Conservation (phyloP, 2,888 invertebrate species). For the Caenorhabditis panamensis region DNA sequence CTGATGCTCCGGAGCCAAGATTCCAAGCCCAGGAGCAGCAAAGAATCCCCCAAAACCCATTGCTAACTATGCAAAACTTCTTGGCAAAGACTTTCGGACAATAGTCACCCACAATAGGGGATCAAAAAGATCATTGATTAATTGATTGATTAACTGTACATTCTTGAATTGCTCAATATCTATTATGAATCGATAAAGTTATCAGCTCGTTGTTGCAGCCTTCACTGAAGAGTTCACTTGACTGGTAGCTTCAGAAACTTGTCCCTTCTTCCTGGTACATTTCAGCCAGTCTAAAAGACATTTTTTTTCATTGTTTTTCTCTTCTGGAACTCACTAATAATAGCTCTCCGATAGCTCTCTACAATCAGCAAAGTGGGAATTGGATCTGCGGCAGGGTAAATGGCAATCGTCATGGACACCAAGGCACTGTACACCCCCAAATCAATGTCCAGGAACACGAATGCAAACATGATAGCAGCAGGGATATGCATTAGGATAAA, state of each 20-base stretch:
- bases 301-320: not conserved
- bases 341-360: slow-evolving; percentile 27
- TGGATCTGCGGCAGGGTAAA: slow-evolving; percentile 37
- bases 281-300: not conserved
- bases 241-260: not conserved
- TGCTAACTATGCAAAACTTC: slow-evolving; percentile 45
- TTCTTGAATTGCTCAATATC: not conserved
- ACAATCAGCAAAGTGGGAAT: slow-evolving; percentile 43
- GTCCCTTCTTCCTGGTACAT: not conserved
- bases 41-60: slow-evolving; percentile 39
- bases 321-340: too few species aligned
- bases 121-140: too few species aligned
- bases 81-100: slow-evolving; percentile 63
- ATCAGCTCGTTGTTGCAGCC: not conserved
- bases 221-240: not conserved
- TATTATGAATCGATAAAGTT: slow-evolving; percentile 14
- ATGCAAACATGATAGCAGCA: slow-evolving; percentile 31
- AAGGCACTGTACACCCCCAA: slow-evolving; percentile 43
- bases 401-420: slow-evolving; percentile 46
- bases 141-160: not conserved
- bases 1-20: slow-evolving; percentile 22
- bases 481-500: slow-evolving; percentile 44
- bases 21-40: too few species aligned
- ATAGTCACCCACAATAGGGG: too few species aligned
- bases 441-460: slow-evolving; percentile 40